These are phyloP conservation scores for Sisyra terminalis DNA, from an alignment of 2,888 invertebrate species.

Conservation along the genomic window DNA sequence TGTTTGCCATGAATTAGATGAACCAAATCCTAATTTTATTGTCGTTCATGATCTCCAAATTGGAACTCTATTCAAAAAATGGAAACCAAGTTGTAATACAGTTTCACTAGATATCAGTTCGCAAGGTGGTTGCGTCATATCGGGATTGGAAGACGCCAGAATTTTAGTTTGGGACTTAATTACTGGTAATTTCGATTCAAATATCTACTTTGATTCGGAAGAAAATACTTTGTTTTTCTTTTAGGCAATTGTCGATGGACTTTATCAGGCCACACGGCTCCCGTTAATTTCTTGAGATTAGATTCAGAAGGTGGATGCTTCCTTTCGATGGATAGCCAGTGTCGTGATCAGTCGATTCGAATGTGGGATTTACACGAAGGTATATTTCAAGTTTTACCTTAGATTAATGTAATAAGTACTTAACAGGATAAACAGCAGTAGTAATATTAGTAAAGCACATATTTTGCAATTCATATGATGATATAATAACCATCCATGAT, in stretches of 20 bases:
- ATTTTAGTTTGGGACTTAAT: slow-evolving; percentile 77
- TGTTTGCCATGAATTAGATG: slow-evolving; percentile 49
- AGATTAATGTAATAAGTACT: no score
- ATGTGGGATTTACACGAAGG: slow-evolving; percentile 71
- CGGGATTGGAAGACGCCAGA: slow-evolving; percentile 65
- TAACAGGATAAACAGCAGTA: no score
- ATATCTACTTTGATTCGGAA: not conserved
- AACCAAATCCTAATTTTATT: slow-evolving; percentile 73
- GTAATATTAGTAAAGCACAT: no score
- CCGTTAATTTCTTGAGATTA: slow-evolving; percentile 55
- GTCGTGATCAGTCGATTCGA: slow-evolving; percentile 57
- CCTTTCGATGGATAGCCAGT: slow-evolving; percentile 55
- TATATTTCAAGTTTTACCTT: no score
- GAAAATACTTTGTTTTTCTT: not conserved
- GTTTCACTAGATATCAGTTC: slow-evolving; percentile 77
- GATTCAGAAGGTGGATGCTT: slow-evolving; percentile 56
- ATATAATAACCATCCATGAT: no score
- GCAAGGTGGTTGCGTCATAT: slow-evolving; percentile 65
- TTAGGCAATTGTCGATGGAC: slow-evolving; percentile 62
- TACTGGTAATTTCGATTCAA: slow-evolving; percentile 35
- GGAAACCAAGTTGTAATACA: slow-evolving; percentile 74
- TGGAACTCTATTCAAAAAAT: slow-evolving; percentile 80
- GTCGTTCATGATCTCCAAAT: slow-evolving; percentile 83
- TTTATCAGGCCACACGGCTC: slow-evolving; percentile 61
- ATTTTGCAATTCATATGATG: no score